These are phyloP conservation scores for Characodon lateralis DNA, from an alignment of 2,797 vertebrate genomes.

Conservation along the genomic window DNA sequence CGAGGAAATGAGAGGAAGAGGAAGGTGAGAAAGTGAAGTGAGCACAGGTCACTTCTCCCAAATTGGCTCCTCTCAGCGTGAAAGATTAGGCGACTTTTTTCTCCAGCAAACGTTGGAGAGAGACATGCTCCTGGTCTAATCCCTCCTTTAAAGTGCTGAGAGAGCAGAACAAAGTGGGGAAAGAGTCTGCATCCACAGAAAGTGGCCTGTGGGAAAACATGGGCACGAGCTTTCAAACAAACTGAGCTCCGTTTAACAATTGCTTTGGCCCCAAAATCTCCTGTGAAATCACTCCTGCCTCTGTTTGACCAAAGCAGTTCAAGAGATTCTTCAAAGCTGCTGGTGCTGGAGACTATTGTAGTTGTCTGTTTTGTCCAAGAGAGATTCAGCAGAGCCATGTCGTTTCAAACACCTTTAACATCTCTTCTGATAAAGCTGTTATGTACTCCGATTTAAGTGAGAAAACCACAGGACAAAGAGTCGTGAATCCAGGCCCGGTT, in stretches of 20 bases:
- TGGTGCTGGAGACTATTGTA: background rate
- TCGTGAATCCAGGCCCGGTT: no score
- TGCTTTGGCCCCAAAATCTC: slow-evolving; percentile 63
- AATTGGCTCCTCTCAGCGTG: slow-evolving; percentile 65
- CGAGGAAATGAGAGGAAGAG: slow-evolving; percentile 38
- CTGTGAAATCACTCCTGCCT: slow-evolving; percentile 17
- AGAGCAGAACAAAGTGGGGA: slow-evolving; percentile 59
- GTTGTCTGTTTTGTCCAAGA: background rate
- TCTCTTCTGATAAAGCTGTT: background rate
- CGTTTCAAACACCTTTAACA: background rate
- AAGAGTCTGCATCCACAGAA: slow-evolving; percentile 56
- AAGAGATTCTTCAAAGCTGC: background rate
- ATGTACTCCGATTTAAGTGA: background rate
- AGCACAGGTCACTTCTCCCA: slow-evolving; percentile 68
- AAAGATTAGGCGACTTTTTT: slow-evolving; percentile 68
- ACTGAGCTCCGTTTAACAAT: slow-evolving; percentile 56
- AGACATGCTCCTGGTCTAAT: slow-evolving; percentile 69
- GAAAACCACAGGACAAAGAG: no score
- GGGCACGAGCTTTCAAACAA: slow-evolving; percentile 60
- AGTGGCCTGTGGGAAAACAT: slow-evolving; percentile 52
- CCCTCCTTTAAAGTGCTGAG: slow-evolving; percentile 71
- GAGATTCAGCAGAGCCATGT: background rate
- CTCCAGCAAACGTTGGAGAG: slow-evolving; percentile 49
- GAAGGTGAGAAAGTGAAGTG: slow-evolving; percentile 51
- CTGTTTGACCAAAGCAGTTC: background rate